Base-by-base conservation (phyloP, 2,888 invertebrate species). In the Quadroppia sp. region DNA sequence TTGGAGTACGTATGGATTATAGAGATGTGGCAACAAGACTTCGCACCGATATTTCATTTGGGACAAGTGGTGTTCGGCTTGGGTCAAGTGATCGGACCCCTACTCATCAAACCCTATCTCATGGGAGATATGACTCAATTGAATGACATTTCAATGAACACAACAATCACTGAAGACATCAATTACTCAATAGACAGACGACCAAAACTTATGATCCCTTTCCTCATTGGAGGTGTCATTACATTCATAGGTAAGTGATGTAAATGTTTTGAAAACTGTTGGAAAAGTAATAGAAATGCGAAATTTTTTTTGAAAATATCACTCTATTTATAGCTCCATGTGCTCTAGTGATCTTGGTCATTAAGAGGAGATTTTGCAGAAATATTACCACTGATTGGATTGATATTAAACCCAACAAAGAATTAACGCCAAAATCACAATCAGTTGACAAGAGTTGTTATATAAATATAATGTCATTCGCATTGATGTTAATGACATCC, bases 131-230 rank as follows among this genome's bases (percentile, higher is more conserved):
- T 64, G 20, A 36, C 36, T 2, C n/a, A 28, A 20, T 32, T 32
- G 2, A 64, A 2, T 15, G 25, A 28, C 7, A 28, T 1, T 50
- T 50, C n/a, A 20, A n/a, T 20, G 11, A 59, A 59, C 7, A 11
- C 4, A 30, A 59, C 53, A 9, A 2, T 25, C 53, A 50, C n/a
- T 4, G 53, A 53, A n/a, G 53, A 23, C 1, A 53, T 53, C 9
- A 53, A 53, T 11, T 53, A 53, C 20, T 23, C 53, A 11, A 25
- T 53, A 25, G 53, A 53, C 25, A 53, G 53, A 53, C 53, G 53
- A 11, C 53, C 53, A 13, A 25, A 53, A 15, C 25, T 53, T 7
- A 25, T 25, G 25, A 25, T 53, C 23, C 53, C 53, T 7, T 45
- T 45, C 45, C 45, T 45, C 45, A 45, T 45, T 45, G 45, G 17